These are phyloP conservation scores for Biston stratarius DNA, from an alignment of 2,888 invertebrate species.

Conservation along the genomic window DNA sequence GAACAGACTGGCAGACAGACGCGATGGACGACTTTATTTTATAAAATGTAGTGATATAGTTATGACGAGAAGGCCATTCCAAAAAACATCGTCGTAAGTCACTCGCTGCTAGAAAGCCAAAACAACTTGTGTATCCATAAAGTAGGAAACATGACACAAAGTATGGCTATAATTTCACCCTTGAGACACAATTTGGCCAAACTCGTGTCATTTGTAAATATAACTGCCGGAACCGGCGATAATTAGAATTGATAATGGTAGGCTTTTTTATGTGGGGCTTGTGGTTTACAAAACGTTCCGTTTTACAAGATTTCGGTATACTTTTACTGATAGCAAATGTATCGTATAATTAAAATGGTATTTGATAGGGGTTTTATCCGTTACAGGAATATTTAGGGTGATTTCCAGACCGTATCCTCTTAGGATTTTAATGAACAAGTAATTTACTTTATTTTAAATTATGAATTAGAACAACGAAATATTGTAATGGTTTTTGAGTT, in stretches of 20 bases:
- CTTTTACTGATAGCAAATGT: background rate
- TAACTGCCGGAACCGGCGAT: constrained; percentile 34
- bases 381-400: background rate
- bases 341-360: background rate
- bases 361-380: background rate
- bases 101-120: constrained; percentile 38
- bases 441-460: too few relatives aligned
- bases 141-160: constrained; percentile 45
- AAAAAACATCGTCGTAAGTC: constrained; percentile 31
- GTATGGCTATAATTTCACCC: constrained; percentile 45
- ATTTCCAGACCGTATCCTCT: too few relatives aligned
- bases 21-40: too few relatives aligned
- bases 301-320: background rate
- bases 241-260: constrained; percentile 43
- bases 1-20: too few relatives aligned
- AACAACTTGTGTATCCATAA: constrained; percentile 43
- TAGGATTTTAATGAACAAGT: too few relatives aligned
- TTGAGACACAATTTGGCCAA: constrained; percentile 43
- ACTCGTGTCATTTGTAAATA: constrained; percentile 45
- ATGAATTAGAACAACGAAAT: too few relatives aligned
- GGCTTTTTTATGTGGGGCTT: constrained; percentile 23
- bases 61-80: constrained; percentile 23
- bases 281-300: constrained; percentile 5
- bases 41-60: too few relatives aligned
- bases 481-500: too few relatives aligned